Percentiles rank a stretch among this genome's conserved stretches.
These are phyloP conservation scores for Drosophila differens DNA, from an alignment of 2,888 invertebrate genomes.

Conservation along the genomic window DNA sequence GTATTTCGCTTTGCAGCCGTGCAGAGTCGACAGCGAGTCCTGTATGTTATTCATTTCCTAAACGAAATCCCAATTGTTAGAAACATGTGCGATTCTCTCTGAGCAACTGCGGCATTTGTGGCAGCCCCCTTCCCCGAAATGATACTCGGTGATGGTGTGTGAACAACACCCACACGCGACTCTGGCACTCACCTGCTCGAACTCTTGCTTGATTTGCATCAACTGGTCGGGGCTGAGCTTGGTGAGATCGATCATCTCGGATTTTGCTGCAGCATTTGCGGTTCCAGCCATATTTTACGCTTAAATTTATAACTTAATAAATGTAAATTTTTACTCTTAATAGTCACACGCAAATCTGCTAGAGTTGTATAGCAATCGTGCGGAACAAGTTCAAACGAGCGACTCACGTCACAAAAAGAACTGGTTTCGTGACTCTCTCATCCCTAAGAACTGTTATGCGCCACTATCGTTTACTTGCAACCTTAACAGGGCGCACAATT, in stretches of 20 bases:
- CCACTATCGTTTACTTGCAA: constrained; percentile 1
- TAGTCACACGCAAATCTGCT: constrained; percentile 48
- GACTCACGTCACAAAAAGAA: constrained; percentile 13
- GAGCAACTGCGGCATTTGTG: constrained; percentile 26
- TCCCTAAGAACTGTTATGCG: background rate
- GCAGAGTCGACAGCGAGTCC: constrained; percentile 94
- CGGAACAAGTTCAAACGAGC: constrained; percentile 6
- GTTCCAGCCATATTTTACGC: constrained; percentile 62
- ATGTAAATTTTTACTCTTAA: constrained; percentile 43
- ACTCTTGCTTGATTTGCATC: constrained; percentile 93
- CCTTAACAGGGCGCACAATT: background rate
- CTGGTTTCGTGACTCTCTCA: constrained; percentile 4
- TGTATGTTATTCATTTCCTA: constrained; percentile 95
- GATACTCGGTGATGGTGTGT: constrained; percentile 1
- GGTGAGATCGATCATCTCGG: constrained; percentile 92
- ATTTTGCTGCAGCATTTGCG: constrained; percentile 86
- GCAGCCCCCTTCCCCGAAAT: background rate
- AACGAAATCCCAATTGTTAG: constrained; percentile 19
- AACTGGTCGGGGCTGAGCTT: constrained; percentile 93
- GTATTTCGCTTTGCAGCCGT: constrained; percentile 96
- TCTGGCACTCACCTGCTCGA: constrained; percentile 90
- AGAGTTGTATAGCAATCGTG: constrained; percentile 22
- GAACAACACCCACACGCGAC: constrained; percentile 46
- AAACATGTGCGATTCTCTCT: constrained; percentile 48
- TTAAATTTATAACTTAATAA: constrained; percentile 62